Base-by-base conservation (phyloP, 2,888 invertebrate genomes). In the Lasiommata megera region DNA sequence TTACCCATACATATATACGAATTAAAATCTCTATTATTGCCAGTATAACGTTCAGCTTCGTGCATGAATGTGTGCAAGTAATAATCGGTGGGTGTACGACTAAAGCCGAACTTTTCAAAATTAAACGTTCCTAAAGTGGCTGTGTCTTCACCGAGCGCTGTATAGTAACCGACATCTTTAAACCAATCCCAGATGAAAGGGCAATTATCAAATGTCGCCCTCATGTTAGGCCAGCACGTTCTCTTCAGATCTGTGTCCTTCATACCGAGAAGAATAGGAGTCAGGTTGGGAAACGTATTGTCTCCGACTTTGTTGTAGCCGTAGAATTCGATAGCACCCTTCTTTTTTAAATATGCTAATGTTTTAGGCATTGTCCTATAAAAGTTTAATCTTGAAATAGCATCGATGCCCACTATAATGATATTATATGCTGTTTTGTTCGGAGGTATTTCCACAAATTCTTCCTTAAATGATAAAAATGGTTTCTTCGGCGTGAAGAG, bases 231-330 rank as follows among this genome's bases (percentile, higher is more conserved):
- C 92, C 94, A 93, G 72, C 96, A 97, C 0, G 82, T 90, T 56
- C 85, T 83, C 50, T 87, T 88, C 44, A 96, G 77, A 70, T 96
- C 95, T 0, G 88, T 85, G 28, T 93, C 93, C 40, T 92, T 92
- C 41, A 94, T 76, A 0, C 98, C 98, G 1, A 94, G 93, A 9
- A 98, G 84, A 62, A 96, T 92, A 0, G 98, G 96, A 6, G 96
- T 93, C 58, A 98, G 79, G 80, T 98, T 98, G 0, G 97, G 97
- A 77, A 96, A 98, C 0, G 98, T 98, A 79, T 98, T 98, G 80
- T 98, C 98, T 2, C 94, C 98, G 7, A 98, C 95, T 92, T 98
- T 98, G 76, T 96, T 97, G 80, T 97, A 98, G 5, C 98, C 98
- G 65, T 95, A 81, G 76, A 98, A 91, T 76, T 97, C 97, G 51